Percentiles rank a stretch among this genome's conserved stretches.
Evolutionary conservation across 2,113 vertebrate genomes (phyloP).

Genomic region (Channa argus): DNA sequence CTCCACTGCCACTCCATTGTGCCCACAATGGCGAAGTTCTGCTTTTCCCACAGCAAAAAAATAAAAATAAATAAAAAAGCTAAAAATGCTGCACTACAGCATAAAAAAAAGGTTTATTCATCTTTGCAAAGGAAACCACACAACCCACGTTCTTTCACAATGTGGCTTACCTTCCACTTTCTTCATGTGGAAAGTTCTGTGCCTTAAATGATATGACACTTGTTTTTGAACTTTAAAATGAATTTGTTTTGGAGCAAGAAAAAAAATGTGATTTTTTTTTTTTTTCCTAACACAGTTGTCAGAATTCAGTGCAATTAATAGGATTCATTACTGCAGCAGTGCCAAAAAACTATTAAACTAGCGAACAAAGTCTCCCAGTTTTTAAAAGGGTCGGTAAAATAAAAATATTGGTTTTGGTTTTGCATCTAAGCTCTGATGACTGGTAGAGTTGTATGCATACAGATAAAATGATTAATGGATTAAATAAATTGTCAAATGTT

Average conservation of each 20-base stretch:
- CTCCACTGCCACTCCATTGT: too few species aligned
- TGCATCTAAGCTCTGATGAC: not conserved
- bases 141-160: not conserved
- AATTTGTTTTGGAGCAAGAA: not conserved
- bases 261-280: too few species aligned
- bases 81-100: too few species aligned
- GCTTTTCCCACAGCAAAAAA: too few species aligned
- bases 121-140: slow-evolving; percentile 22
- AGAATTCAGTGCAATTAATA: not conserved
- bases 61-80: too few species aligned
- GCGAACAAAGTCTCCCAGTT: not conserved
- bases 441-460: too few species aligned
- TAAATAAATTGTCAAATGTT: too few species aligned
- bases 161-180: not conserved
- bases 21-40: too few species aligned
- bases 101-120: too few species aligned
- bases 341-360: too few species aligned
- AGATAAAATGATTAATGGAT: too few species aligned
- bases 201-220: not conserved
- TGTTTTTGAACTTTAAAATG: too few species aligned
- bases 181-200: not conserved
- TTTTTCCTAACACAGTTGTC: not conserved
- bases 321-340: not conserved
- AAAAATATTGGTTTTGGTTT: not conserved
- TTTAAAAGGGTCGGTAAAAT: not conserved